phyloP scores from a whole-genome alignment of 1,140 invertebrate species.

The Ruditapes philippinarum region DNA sequence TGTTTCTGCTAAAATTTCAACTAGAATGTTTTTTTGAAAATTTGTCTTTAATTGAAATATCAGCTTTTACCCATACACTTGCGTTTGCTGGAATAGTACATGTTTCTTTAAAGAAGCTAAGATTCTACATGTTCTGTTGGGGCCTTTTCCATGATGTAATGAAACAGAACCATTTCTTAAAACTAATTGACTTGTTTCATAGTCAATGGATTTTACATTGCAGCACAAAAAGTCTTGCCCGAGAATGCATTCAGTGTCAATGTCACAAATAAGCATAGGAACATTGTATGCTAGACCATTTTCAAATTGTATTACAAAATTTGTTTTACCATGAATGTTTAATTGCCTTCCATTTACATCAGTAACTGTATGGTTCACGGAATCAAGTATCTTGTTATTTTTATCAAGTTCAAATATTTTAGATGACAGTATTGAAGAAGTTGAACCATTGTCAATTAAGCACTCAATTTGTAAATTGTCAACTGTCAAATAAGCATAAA shows the following conservation, averaged over 20 bases:
- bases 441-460: neutral
- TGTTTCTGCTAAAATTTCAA: neutral
- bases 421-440: neutral
- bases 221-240: neutral
- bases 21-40: neutral
- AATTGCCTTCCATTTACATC: neutral
- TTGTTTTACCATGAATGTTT: neutral
- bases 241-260: neutral
- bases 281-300: neutral
- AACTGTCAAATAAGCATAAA: neutral
- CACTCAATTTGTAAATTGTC: neutral
- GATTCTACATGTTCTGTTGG: neutral
- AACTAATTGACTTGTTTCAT: neutral
- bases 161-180: neutral
- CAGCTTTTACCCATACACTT: neutral
- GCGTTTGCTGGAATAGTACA: neutral
- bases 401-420: neutral
- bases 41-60: neutral
- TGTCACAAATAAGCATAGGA: neutral
- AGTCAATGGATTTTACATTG: neutral
- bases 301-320: neutral
- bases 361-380: neutral
- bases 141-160: neutral
- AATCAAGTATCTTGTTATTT: neutral
- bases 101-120: neutral